phyloP scores from a whole-genome alignment of 2,113 vertebrate genomes.

The Lampris megalopsis region DNA sequence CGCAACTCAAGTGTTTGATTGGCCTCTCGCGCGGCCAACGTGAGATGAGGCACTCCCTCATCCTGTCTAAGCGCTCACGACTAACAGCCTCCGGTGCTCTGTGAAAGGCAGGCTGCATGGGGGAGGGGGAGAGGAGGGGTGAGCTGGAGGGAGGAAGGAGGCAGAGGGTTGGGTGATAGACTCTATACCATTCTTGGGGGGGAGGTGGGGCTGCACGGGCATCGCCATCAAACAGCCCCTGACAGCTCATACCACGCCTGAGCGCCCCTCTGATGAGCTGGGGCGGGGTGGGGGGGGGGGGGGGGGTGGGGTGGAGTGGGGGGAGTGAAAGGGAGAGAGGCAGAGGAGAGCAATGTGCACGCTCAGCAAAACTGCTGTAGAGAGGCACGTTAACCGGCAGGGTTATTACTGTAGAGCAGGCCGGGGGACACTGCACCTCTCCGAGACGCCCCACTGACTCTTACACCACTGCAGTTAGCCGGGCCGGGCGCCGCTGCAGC shows the following conservation, averaged over 20 bases:
- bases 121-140: background rate
- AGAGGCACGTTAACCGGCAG: constrained; percentile 73
- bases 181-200: constrained; percentile 66
- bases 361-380: constrained; percentile 79
- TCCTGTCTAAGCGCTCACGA: constrained; percentile 66
- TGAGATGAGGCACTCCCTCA: constrained; percentile 65
- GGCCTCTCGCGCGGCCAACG: constrained; percentile 66
- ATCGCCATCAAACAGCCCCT: constrained; percentile 81
- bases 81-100: constrained; percentile 60
- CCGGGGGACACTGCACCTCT: constrained; percentile 75
- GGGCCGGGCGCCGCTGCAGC: constrained; percentile 71
- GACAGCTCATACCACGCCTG: constrained; percentile 87
- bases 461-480: constrained; percentile 70
- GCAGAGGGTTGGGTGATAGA: constrained; percentile 69
- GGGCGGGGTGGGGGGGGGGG: constrained; percentile 25
- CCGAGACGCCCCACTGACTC: constrained; percentile 71
- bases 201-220: constrained; percentile 69
- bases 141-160: constrained; percentile 4
- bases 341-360: constrained; percentile 68
- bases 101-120: constrained; percentile 15
- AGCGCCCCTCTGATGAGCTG: constrained; percentile 76
- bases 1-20: constrained; percentile 59
- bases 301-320: constrained; percentile 4
- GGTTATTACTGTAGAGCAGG: constrained; percentile 81
- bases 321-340: constrained; percentile 21